Conservation (phyloP, 2,888 invertebrate genomes). For the Notocelia uddmanniana region DNA sequence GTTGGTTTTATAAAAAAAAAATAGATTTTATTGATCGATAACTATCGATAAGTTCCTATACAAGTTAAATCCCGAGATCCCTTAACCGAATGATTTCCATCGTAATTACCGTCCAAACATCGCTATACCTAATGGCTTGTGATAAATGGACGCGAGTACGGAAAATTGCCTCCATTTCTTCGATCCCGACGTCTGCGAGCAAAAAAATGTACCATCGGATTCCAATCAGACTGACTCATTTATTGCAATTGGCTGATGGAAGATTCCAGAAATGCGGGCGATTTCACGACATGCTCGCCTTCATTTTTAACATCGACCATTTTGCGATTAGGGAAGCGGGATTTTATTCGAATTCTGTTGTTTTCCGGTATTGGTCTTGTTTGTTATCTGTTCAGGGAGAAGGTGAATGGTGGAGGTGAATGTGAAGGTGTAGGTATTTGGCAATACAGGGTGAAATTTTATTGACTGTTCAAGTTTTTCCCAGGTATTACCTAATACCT, state of each 20-base stretch:
- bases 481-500: too few species aligned
- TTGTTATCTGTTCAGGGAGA: not conserved
- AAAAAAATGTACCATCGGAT: slow-evolving; percentile 72
- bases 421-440: not conserved
- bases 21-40: too few species aligned
- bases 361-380: not conserved
- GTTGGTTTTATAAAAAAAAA: too few species aligned
- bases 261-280: slow-evolving; percentile 54
- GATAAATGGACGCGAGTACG: slow-evolving; percentile 64
- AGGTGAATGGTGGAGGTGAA: too few species aligned
- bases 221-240: slow-evolving; percentile 75
- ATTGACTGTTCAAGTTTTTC: too few species aligned
- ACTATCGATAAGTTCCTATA: not conserved
- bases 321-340: slow-evolving; percentile 20
- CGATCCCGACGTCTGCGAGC: slow-evolving; percentile 57
- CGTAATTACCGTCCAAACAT: slow-evolving; percentile 42
- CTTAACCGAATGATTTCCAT: slow-evolving; percentile 16
- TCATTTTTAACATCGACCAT: slow-evolving; percentile 29
- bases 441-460: too few species aligned
- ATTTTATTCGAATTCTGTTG: slow-evolving; percentile 9
- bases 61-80: not conserved
- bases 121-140: slow-evolving; percentile 60
- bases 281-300: slow-evolving; percentile 34
- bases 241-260: slow-evolving; percentile 75
- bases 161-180: slow-evolving; percentile 69